phyloP scores from a whole-genome alignment of 2,113 vertebrate genomes.

The Hoplias malabaricus region DNA sequence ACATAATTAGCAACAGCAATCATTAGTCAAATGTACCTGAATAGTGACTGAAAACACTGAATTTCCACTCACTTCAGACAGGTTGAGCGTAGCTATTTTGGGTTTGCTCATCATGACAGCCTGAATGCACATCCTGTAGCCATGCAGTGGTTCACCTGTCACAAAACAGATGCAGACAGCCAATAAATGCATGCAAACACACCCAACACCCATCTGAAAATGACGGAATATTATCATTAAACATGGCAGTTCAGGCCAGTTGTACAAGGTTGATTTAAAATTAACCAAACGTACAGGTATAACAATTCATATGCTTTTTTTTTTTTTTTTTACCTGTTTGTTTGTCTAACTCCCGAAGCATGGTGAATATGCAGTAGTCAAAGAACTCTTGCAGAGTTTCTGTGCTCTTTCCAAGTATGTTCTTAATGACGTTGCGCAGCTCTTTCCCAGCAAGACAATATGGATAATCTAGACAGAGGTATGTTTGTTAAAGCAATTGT shows the following conservation, averaged over 20 bases:
- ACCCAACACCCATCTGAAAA: neutral
- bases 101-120: constrained; percentile 87
- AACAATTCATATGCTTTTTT: no score
- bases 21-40: no score
- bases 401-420: constrained; percentile 74
- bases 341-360: constrained; percentile 91
- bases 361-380: constrained; percentile 89
- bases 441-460: constrained; percentile 87
- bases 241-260: no score
- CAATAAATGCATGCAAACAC: no score
- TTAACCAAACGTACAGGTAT: no score
- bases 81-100: constrained; percentile 79
- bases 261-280: no score
- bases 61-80: constrained; percentile 81
- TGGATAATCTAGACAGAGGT: constrained; percentile 83
- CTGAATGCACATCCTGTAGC: constrained; percentile 95
- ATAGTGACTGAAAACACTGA: no score
- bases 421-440: constrained; percentile 78
- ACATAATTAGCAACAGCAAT: no score
- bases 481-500: neutral
- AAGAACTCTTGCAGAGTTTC: constrained; percentile 84
- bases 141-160: constrained; percentile 86
- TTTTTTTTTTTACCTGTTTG: constrained; percentile 78
- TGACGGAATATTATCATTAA: no score
- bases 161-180: neutral